Conservation (phyloP, 2,888 invertebrate genomes). For the Oithona nana region DNA sequence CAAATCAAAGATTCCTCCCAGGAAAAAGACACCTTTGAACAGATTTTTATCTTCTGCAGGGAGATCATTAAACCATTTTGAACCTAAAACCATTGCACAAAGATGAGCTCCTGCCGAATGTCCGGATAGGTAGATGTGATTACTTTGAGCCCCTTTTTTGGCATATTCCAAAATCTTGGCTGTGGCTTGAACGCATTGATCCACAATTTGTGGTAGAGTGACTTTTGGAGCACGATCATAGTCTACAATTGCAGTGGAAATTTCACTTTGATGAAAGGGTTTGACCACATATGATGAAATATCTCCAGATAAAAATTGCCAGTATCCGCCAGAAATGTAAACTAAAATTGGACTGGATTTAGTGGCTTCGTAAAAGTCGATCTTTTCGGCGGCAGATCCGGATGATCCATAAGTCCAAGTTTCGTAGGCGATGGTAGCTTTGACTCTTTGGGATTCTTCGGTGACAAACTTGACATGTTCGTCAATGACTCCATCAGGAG, state of each 20-base stretch:
- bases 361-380: not conserved
- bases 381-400: not conserved
- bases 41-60: too few species aligned
- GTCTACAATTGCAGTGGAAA: not conserved
- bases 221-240: constrained; percentile 6
- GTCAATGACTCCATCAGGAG: not conserved
- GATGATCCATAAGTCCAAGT: not conserved
- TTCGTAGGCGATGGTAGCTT: not conserved
- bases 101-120: too few species aligned
- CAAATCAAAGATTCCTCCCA: too few species aligned
- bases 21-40: too few species aligned
- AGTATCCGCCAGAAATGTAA: constrained; percentile 5
- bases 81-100: too few species aligned
- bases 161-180: too few species aligned
- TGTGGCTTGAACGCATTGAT: too few species aligned
- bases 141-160: too few species aligned
- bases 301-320: constrained; percentile 1
- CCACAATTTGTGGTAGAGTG: not conserved
- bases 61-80: too few species aligned
- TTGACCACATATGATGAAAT: constrained; percentile 1
- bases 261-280: not conserved
- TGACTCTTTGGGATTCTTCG: not conserved
- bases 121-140: too few species aligned
- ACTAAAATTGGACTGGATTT: not conserved
- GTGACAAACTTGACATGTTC: constrained; percentile 4